Base-by-base conservation (phyloP, 2,888 invertebrate species). In the Eupeodes luniger region DNA sequence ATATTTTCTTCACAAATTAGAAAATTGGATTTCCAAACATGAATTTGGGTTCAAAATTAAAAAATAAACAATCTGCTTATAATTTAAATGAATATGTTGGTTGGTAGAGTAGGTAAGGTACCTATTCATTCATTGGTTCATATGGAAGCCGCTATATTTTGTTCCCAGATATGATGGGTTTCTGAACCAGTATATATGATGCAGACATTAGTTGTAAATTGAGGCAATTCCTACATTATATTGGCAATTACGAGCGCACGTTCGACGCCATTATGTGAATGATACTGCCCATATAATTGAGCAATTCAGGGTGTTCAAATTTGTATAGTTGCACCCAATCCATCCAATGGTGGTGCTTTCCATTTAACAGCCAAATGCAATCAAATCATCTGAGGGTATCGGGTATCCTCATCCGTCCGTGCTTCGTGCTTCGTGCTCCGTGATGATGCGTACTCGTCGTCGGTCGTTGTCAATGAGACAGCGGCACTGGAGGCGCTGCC, bases 281-380 rank as follows among this genome's bases (percentile, higher is more conserved):
- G 81, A 81, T 69, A 78, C 74, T 85, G 74, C 85, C 88, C 88
- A 84, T 85, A 88, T 88, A 85, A 88, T 88, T 88, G 67, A 85
- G 81, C 81, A 85, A 85, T 84, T 62, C 47, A 75, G 64, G 62
- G 44, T 77, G 66, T 49, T 81, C 78, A 78, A 88, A 88, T 88
- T 88, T 88, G 88, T 88, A 75, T 59, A 59, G 44, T 77, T 88
- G 64, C 59, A 75, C 10, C 66, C 64, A 59, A 47, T 78, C 40
- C 40, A 40, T 40, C 40, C 53, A 76, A 78, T 75, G 69, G 70
- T 49, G 81, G 59, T 62, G 62, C 75, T 64, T 61, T 44, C 47
- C 34, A 57, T 34, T 59, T 47, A 59, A 57, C 47, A 57, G 40
- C 40, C 34, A 59, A 80, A 75, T 72, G 84, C 69, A 88, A 88